Conservation (phyloP, 2,797 vertebrate genomes). For the Champsocephalus gunnari region DNA sequence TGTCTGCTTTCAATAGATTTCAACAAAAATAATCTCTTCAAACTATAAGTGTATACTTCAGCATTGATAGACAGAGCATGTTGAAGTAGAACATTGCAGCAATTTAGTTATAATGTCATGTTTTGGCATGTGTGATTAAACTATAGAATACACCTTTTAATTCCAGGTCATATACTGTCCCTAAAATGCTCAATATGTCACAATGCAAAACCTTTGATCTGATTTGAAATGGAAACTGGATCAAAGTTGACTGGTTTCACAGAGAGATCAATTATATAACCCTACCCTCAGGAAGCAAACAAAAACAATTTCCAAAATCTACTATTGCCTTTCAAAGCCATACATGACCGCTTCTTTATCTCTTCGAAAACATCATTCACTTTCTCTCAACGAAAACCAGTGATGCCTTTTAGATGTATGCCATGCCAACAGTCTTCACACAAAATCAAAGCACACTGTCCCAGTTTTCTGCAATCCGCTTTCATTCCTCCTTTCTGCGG, state of each 20-base stretch:
- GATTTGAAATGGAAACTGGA: not conserved
- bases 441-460: conserved; percentile 28
- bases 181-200: not conserved
- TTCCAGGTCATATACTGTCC: not conserved
- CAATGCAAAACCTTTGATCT: not conserved
- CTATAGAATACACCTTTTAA: not conserved
- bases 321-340: conserved; percentile 2
- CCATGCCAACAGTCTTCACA: conserved; percentile 28
- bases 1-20: not conserved
- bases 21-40: not conserved
- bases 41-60: not conserved
- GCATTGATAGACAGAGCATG: not conserved
- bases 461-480: conserved; percentile 51
- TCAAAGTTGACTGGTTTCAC: not conserved
- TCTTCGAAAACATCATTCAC: not conserved
- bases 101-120: not conserved
- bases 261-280: not conserved
- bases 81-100: not conserved
- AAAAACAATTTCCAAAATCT: conserved; percentile 8
- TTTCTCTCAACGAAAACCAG: not conserved
- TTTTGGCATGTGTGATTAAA: not conserved
- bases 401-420: conserved; percentile 31
- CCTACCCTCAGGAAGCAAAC: not conserved
- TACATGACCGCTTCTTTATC: not conserved
- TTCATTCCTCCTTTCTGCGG: conserved; percentile 29